Base-by-base conservation (phyloP, 2,888 invertebrate species). In the Pterostichus niger region DNA sequence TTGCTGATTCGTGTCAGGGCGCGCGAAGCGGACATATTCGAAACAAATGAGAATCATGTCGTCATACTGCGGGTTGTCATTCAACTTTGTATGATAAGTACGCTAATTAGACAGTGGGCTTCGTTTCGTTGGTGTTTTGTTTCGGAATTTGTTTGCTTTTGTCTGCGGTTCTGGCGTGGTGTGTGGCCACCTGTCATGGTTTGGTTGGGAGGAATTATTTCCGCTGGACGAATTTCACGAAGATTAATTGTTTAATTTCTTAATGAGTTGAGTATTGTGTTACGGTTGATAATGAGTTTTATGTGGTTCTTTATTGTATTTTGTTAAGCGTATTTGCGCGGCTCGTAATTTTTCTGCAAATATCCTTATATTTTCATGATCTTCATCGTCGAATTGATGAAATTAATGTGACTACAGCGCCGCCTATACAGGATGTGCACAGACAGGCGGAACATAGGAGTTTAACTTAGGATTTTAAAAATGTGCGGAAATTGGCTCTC, bases 241-340 rank as follows among this genome's bases (percentile, higher is more conserved):
- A 64, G 64, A 64, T 64, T 64, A 64, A 64, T 64, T 64, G 64
- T 64, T 64, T 64, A 31, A 64, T 64, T 64, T 64, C 64, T 64
- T 64, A 64, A 64, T 64, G 64, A 64, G 31, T 33, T 33, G 9
- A 6, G 64, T 64, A 64, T 64, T 64, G 64, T 64, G 35, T 64
- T 64, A 35, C 64, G n/a, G 64, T 31, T 13, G 64, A 64, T 64
- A 64, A 64, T 64, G 33, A 64, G 35, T 35, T 64, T 35, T 35
- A 64, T 64, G 64, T 64, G 33, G 49, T n/a, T 49, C 49, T 49
- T 40, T 40, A 59, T 11, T 64, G 35, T 35, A 13, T 35, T 59
- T 31, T 31, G 59, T 31, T 59, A 13, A 13, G 35, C 31, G 5
- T 64, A 33, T 59, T 31, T 59, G 54, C 59, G 59, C 10, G 31